phyloP scores from a whole-genome alignment of 2,797 vertebrate species.

The Glossophaga mutica region DNA sequence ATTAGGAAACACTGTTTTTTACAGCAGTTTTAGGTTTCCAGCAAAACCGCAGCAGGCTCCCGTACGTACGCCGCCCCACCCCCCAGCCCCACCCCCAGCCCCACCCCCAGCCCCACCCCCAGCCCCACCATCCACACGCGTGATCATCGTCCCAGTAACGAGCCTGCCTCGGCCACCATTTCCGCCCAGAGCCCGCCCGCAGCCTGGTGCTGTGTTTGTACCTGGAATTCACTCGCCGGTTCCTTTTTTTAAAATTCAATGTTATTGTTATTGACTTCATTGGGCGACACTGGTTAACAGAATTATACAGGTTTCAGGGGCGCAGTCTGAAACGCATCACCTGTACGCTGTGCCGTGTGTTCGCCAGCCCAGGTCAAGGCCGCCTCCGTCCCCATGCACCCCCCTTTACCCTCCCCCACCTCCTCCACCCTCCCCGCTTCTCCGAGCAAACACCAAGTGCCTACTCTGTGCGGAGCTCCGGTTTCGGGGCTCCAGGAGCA shows the following conservation, averaged over 20 bases:
- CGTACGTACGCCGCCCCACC: rapidly evolving
- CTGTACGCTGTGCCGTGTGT: too few species aligned
- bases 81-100: too few species aligned
- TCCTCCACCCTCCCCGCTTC: neutral
- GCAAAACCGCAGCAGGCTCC: neutral
- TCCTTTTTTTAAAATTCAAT: neutral
- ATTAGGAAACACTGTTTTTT: neutral
- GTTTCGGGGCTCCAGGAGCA: neutral
- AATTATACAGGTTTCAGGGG: neutral
- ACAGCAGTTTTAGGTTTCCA: neutral
- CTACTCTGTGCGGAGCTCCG: neutral
- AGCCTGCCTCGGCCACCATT: rapidly evolving
- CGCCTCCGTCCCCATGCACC: neutral
- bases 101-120: neutral
- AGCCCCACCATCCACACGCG: rapidly evolving
- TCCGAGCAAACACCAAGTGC: neutral
- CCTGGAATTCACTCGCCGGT: neutral
- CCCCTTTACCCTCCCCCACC: too few species aligned
- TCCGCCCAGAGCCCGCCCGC: neutral
- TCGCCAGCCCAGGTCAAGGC: too few species aligned
- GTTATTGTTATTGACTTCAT: too few species aligned
- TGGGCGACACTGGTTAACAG: neutral
- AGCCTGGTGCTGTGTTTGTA: neutral
- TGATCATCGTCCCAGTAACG: rapidly evolving
- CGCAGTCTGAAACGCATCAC: rapidly evolving